phyloP scores from a whole-genome alignment of 2,797 vertebrate species.

The Danio tinwini region DNA sequence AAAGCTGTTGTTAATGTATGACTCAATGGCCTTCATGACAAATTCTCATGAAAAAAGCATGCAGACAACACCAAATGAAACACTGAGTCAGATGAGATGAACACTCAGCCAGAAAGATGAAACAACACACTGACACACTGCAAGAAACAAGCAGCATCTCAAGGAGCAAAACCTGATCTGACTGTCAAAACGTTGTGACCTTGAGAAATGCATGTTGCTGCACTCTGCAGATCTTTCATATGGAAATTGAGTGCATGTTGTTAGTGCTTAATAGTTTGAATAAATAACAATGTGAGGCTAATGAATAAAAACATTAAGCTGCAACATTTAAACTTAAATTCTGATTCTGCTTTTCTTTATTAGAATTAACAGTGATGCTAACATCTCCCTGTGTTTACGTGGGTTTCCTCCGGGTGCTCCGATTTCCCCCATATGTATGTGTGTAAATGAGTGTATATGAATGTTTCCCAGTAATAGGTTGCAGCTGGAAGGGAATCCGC shows the following conservation, averaged over 20 bases:
- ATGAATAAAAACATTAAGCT: constrained; percentile 11
- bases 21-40: constrained; percentile 25
- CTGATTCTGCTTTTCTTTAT: neutral
- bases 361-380: no score
- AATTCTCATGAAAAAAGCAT: constrained; percentile 38
- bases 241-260: neutral
- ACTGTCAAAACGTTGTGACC: constrained; percentile 32
- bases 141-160: constrained; percentile 21
- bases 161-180: constrained; percentile 29
- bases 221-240: constrained; percentile 16
- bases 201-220: constrained; percentile 35
- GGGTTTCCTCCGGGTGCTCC: no score
- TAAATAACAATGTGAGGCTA: neutral
- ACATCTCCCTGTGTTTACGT: no score
- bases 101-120: neutral
- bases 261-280: neutral
- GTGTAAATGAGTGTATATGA: no score
- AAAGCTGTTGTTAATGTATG: constrained; percentile 29
- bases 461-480: no score
- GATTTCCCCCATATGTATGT: no score
- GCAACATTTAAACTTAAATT: neutral
- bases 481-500: no score
- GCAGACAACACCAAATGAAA: constrained; percentile 3
- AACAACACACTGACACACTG: constrained; percentile 19
- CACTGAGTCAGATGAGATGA: neutral